Evolutionary conservation across 1,140 invertebrate genomes (phyloP).

Genomic region (Rhagoletis pomonella): DNA sequence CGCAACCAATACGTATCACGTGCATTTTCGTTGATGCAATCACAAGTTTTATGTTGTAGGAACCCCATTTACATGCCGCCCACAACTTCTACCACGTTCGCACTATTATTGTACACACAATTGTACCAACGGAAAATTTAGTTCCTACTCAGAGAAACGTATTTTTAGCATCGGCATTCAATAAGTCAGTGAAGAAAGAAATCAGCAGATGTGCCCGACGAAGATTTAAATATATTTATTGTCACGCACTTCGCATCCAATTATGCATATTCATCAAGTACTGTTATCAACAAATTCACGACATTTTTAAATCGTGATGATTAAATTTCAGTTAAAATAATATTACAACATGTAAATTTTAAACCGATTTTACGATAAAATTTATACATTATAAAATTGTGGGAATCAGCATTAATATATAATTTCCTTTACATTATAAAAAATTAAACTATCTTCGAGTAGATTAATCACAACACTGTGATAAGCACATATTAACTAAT

Average conservation of each 20-base stretch:
- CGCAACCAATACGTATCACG: not conserved
- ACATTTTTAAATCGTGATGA: too few relatives aligned
- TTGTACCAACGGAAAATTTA: constrained; percentile 26
- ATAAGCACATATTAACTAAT: not conserved
- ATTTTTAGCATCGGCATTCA: constrained; percentile 37
- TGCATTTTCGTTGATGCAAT: not conserved
- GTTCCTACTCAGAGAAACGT: constrained; percentile 32
- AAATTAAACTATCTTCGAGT: not conserved
- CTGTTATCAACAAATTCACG: not conserved
- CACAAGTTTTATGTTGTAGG: not conserved
- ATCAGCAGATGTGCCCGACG: not conserved
- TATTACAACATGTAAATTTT: too few relatives aligned
- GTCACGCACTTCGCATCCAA: not conserved
- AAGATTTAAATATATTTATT: not conserved
- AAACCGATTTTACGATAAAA: too few relatives aligned
- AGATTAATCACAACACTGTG: not conserved
- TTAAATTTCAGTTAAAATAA: too few relatives aligned
- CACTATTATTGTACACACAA: not conserved
- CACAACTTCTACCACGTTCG: not conserved
- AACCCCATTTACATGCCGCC: not conserved
- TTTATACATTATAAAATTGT: too few relatives aligned
- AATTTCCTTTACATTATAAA: not conserved
- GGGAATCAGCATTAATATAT: not conserved
- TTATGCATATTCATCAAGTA: not conserved
- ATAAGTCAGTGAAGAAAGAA: not conserved